These are phyloP conservation scores for Crypturellus undulatus DNA, from an alignment of 2,113 vertebrate genomes.

Conservation along the genomic window DNA sequence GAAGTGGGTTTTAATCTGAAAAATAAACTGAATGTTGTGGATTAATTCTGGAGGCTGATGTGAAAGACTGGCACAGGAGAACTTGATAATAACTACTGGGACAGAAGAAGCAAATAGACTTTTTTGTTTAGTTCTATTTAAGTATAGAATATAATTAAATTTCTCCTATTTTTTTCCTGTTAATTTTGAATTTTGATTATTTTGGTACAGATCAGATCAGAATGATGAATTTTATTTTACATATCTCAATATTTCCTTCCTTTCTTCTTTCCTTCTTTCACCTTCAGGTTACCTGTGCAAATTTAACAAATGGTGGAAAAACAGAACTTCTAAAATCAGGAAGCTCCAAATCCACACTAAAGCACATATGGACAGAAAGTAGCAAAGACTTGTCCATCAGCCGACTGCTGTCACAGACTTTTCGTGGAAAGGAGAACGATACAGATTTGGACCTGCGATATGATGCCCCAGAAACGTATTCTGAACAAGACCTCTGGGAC, in stretches of 20 bases:
- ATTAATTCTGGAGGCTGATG: not conserved
- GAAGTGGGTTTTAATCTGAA: not conserved
- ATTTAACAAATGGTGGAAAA: slow-evolving; percentile 88
- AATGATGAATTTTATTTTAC: not conserved
- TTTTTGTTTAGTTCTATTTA: not conserved
- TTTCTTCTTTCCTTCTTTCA: slow-evolving; percentile 28
- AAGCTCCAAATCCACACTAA: slow-evolving; percentile 92
- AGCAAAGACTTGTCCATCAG: slow-evolving; percentile 98
- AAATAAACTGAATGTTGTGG: not conserved
- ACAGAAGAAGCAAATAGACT: not conserved
- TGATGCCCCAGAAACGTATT: slow-evolving; percentile 96
- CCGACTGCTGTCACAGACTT: slow-evolving; percentile 96
- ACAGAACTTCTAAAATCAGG: slow-evolving; percentile 92
- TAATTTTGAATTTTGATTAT: not conserved
- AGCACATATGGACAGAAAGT: slow-evolving; percentile 98
- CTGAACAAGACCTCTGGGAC: slow-evolving; percentile 98
- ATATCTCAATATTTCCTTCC: slow-evolving; percentile 9
- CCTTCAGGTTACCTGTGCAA: slow-evolving; percentile 87
- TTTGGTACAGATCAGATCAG: not conserved
- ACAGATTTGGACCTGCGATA: slow-evolving; percentile 96
- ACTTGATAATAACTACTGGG: not conserved
- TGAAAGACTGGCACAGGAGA: not conserved
- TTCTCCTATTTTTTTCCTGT: not conserved
- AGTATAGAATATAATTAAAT: not conserved
- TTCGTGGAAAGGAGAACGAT: slow-evolving; percentile 93